Evolutionary conservation across 2,888 invertebrate species (phyloP), one percentile per base, ranked within the genome.

Genomic region (Elmis aenea): DNA sequence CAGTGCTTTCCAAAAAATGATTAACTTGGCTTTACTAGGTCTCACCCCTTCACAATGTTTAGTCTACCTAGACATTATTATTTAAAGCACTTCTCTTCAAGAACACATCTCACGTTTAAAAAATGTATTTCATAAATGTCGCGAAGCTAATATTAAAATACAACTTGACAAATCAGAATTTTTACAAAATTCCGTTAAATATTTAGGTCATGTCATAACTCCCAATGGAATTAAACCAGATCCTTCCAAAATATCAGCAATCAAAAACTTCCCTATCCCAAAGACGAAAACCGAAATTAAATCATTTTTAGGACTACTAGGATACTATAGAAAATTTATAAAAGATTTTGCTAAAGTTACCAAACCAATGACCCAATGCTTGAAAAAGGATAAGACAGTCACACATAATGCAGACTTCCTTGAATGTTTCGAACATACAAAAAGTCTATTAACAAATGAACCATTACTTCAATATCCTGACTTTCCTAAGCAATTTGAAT

Each of bases 121-220:
- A 26, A 15, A 21, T 20, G 45, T 55, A 0, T 51, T 54, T 4
- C 5, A 41, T 23, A 61, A 46, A 24, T n/a, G n/a, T n/a, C n/a
- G n/a, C n/a, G n/a, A n/a, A n/a, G n/a, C n/a, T n/a, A n/a, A n/a
- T n/a, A n/a, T n/a, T n/a, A n/a, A n/a, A n/a, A n/a, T n/a, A n/a
- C n/a, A n/a, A n/a, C n/a, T n/a, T n/a, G n/a, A n/a, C n/a, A n/a
- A n/a, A n/a, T n/a, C n/a, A n/a, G n/a, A n/a, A n/a, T n/a, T n/a
- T n/a, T n/a, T n/a, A n/a, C n/a, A n/a, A n/a, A n/a, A n/a, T n/a
- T n/a, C n/a, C n/a, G n/a, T n/a, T n/a, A n/a, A n/a, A n/a, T n/a
- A n/a, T n/a, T 45, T 62, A 9, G 60, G 60, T 3, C 59, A 58
- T 33, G 28, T 58, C 3, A 46, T 63, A 3, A 50, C 58, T 4